These are phyloP conservation scores for Sebastes elongatus DNA, from an alignment of 2,797 vertebrate genomes.

Conservation along the genomic window DNA sequence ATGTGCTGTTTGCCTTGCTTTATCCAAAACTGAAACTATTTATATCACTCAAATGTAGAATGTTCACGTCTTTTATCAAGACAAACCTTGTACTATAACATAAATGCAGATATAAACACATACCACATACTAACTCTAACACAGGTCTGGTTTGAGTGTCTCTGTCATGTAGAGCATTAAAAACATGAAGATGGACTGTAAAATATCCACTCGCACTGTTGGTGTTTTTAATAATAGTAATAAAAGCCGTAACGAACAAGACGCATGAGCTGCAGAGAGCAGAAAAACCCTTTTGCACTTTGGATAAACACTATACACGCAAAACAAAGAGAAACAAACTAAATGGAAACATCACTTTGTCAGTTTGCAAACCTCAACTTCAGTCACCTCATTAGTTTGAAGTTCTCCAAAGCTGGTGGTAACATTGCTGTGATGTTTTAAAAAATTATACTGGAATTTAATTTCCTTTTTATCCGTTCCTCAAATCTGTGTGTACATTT, in stretches of 20 bases:
- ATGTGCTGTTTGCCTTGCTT: constrained; percentile 54
- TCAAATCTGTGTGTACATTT: constrained; percentile 45
- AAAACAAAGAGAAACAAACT: constrained; percentile 20
- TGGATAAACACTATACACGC: constrained; percentile 27
- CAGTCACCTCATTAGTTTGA: constrained; percentile 39
- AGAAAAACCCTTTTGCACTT: constrained; percentile 65
- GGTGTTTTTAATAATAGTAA: constrained; percentile 52
- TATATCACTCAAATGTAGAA: constrained; percentile 53
- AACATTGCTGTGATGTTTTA: constrained; percentile 43
- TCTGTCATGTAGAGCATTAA: constrained; percentile 1
- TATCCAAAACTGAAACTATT: constrained; percentile 43
- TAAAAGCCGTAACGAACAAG: constrained; percentile 40
- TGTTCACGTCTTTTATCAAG: constrained; percentile 54
- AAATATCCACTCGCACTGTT: constrained; percentile 35
- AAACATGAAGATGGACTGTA: constrained; percentile 46
- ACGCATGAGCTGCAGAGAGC: constrained; percentile 53
- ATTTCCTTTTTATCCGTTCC: constrained; percentile 28
- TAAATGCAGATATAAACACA: constrained; percentile 17
- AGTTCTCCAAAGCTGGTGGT: constrained; percentile 47
- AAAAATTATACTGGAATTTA: constrained; percentile 49
- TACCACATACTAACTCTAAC: constrained; percentile 9
- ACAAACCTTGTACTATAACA: constrained; percentile 38
- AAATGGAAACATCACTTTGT: constrained; percentile 18
- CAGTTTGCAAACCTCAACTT: constrained; percentile 42
- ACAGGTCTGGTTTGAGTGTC: constrained; percentile 1